Evolutionary conservation across 2,888 invertebrate genomes (phyloP).

Genomic region (Cotesia congregata): DNA sequence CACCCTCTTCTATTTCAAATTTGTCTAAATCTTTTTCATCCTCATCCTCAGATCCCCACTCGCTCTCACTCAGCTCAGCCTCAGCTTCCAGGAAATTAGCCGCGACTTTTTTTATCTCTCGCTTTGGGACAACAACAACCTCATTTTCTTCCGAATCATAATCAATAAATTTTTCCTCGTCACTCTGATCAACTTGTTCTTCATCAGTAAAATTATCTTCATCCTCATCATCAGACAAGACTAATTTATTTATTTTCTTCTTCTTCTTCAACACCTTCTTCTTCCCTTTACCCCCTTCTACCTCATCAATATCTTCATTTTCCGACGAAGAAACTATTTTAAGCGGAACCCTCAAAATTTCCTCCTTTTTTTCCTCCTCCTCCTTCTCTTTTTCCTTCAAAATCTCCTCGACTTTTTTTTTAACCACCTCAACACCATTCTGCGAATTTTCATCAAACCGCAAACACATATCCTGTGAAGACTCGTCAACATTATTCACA

Average conservation of each 20-base stretch:
- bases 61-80: slow-evolving; percentile 92
- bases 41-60: slow-evolving; percentile 91
- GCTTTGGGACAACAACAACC: slow-evolving; percentile 69
- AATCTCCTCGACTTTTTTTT: slow-evolving; percentile 56
- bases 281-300: slow-evolving; percentile 50
- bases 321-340: slow-evolving; percentile 61
- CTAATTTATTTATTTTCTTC: slow-evolving; percentile 55
- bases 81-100: slow-evolving; percentile 89
- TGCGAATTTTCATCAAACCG: slow-evolving; percentile 59
- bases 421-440: slow-evolving; percentile 46
- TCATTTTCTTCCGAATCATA: slow-evolving; percentile 92
- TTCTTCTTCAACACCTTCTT: slow-evolving; percentile 55
- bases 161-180: slow-evolving; percentile 73
- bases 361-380: slow-evolving; percentile 55
- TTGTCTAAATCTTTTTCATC: slow-evolving; percentile 85
- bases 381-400: not conserved
- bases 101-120: slow-evolving; percentile 71
- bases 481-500: slow-evolving; percentile 51
- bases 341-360: slow-evolving; percentile 53
- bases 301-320: slow-evolving; percentile 62
- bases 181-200: slow-evolving; percentile 52
- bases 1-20: slow-evolving; percentile 88
- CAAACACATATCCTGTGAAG: slow-evolving; percentile 55
- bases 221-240: slow-evolving; percentile 60
- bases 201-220: slow-evolving; percentile 54